phyloP scores from a whole-genome alignment of 92 coral and sea anemone genomes.

The Epizoanthus scotinus region DNA sequence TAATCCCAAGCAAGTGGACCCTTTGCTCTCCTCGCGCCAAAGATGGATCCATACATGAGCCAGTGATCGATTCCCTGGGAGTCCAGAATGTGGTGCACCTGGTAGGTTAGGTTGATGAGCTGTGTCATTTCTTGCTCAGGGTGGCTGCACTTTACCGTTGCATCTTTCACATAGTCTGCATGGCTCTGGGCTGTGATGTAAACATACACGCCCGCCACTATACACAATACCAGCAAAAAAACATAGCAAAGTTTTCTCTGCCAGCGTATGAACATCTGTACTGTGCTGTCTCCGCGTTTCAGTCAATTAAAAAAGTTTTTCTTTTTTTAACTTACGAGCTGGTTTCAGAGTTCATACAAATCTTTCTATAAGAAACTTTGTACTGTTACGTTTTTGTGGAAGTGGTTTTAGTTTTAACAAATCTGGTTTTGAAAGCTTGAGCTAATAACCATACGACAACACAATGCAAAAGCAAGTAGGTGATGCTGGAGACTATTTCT shows the following conservation, averaged over 20 bases:
- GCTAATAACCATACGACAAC: no score
- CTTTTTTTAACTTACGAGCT: no score
- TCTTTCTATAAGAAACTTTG: no score
- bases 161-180: slow-evolving; percentile 46
- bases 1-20: slow-evolving; percentile 79
- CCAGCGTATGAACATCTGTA: no score
- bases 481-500: no score
- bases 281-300: no score
- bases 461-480: no score
- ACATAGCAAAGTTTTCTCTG: slow-evolving; percentile 2
- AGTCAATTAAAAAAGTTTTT: no score
- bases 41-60: slow-evolving; percentile 79
- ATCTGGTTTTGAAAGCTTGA: no score
- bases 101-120: slow-evolving; percentile 52
- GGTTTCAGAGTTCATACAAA: no score
- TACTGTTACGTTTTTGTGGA: no score
- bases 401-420: no score
- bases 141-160: slow-evolving; percentile 27
- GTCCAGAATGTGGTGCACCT: slow-evolving; percentile 59
- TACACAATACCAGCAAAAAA: not conserved
- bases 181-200: slow-evolving; percentile 32
- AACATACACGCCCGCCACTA: slow-evolving; percentile 22
- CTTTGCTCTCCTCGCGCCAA: slow-evolving; percentile 60
- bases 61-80: slow-evolving; percentile 57
- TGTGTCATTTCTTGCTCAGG: slow-evolving; percentile 47